Conservation (phyloP, 2,888 invertebrate genomes). For the Agrochola macilenta region DNA sequence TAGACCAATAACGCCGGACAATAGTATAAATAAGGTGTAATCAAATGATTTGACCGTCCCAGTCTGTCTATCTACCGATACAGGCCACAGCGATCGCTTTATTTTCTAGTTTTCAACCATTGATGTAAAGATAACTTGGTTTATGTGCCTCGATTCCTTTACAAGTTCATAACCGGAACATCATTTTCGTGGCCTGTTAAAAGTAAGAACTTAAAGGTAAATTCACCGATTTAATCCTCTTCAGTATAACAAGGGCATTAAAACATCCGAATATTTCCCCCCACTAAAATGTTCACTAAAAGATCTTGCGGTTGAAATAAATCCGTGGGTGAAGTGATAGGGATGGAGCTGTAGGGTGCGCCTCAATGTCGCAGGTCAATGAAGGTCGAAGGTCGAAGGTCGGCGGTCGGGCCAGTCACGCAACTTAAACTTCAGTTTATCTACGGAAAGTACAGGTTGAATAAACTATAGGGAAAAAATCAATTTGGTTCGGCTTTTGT, state of each 20-base stretch:
- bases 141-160: neutral
- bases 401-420: slow-evolving; percentile 78
- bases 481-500: slow-evolving; percentile 50
- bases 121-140: neutral
- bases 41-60: slow-evolving; percentile 45
- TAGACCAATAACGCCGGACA: slow-evolving; percentile 40
- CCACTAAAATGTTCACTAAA: slow-evolving; percentile 34
- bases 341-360: slow-evolving; percentile 72
- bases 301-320: slow-evolving; percentile 65
- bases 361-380: slow-evolving; percentile 80
- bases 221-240: slow-evolving; percentile 1
- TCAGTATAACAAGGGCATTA: slow-evolving; percentile 27
- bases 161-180: neutral
- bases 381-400: slow-evolving; percentile 76
- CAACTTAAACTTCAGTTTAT: slow-evolving; percentile 72
- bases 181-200: neutral
- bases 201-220: neutral
- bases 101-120: slow-evolving; percentile 22
- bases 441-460: slow-evolving; percentile 60
- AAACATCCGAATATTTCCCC: slow-evolving; percentile 19
- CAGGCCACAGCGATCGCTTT: neutral
- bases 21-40: slow-evolving; percentile 41
- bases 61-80: slow-evolving; percentile 13
- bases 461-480: slow-evolving; percentile 59
- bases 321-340: slow-evolving; percentile 71